phyloP scores from a whole-genome alignment of 64 coral and sea anemone species.

The Dendronephthya gigantea region DNA sequence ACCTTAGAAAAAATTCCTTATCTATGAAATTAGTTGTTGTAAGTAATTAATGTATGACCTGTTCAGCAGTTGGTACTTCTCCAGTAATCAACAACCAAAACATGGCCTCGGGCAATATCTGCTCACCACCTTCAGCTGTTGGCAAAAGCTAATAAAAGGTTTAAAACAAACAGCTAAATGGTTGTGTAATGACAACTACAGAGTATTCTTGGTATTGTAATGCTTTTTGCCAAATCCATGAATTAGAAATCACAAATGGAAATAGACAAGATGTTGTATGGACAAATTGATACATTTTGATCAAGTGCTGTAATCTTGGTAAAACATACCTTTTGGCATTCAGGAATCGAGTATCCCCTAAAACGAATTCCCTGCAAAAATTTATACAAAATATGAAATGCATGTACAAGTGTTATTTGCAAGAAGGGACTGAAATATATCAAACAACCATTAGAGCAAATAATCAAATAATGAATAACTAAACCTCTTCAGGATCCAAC shows the following conservation, averaged over 20 bases:
- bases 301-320: not conserved
- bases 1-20: not conserved
- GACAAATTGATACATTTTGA: too few species aligned
- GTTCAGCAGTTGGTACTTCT: conserved; percentile 87
- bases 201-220: too few species aligned
- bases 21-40: not conserved
- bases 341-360: conserved; percentile 86
- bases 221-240: too few species aligned
- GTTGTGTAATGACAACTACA: too few species aligned
- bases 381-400: not conserved
- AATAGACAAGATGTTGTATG: too few species aligned
- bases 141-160: conserved; percentile 82
- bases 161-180: not conserved
- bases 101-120: conserved; percentile 82
- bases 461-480: not conserved
- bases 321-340: conserved; percentile 78
- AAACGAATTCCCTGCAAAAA: conserved; percentile 71
- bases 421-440: too few species aligned
- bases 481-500: conserved; percentile 77
- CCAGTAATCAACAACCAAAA: conserved; percentile 97
- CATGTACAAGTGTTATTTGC: not conserved
- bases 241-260: too few species aligned
- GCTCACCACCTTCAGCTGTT: conserved; percentile 79
- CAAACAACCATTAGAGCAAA: too few species aligned
- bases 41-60: conserved; percentile 40